Evolutionary conservation across 1,140 invertebrate species (phyloP).

Genomic region (Brachystomella parvula): DNA sequence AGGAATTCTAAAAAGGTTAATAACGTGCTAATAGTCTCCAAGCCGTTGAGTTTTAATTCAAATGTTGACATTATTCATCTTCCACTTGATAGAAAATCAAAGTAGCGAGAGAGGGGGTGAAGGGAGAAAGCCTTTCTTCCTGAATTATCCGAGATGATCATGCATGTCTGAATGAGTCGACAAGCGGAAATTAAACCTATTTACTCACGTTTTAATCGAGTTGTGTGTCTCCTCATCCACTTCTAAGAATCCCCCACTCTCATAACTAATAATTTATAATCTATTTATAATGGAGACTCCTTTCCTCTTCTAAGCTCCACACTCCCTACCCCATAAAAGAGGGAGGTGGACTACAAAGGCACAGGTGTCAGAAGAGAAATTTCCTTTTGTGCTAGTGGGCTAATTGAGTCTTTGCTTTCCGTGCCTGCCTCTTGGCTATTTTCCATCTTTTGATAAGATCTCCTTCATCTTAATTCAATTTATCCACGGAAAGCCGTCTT

Average conservation of each 20-base stretch:
- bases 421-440: neutral
- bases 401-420: neutral
- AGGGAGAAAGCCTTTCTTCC: neutral
- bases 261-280: slow-evolving; percentile 1
- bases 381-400: slow-evolving; percentile 4
- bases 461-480: neutral
- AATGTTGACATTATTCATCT: neutral
- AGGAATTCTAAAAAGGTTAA: neutral
- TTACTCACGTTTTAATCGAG: slow-evolving; percentile 21
- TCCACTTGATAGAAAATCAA: neutral
- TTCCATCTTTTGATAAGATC: neutral
- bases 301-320: neutral
- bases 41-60: neutral
- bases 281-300: neutral
- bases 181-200: slow-evolving; percentile 31
- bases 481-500: no score
- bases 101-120: neutral
- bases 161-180: neutral
- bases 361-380: neutral
- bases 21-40: neutral
- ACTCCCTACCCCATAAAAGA: neutral
- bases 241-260: neutral
- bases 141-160: neutral
- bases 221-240: slow-evolving; percentile 11
- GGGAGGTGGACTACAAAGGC: neutral